Conservation (phyloP, 2,797 vertebrate species). For the Rhincodon typus region DNA sequence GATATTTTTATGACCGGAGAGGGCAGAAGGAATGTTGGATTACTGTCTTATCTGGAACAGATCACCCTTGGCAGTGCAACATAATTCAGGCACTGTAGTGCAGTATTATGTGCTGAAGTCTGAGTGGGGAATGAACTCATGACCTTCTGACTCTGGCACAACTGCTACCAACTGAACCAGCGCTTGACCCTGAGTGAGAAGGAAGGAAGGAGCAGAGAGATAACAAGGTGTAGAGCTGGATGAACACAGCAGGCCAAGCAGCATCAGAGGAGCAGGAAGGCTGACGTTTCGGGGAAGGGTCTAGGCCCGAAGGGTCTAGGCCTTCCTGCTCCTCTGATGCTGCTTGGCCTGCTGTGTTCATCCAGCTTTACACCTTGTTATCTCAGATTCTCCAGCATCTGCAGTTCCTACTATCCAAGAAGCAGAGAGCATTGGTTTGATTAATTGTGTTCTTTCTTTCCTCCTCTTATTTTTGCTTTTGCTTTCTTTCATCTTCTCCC, state of each 20-base stretch:
- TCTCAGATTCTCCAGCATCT: too few species aligned
- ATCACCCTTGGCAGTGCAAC: not conserved
- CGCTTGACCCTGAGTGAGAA: not conserved
- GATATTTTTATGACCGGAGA: not conserved
- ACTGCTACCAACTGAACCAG: not conserved
- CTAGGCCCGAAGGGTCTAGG: too few species aligned
- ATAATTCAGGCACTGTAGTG: not conserved
- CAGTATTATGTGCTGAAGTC: not conserved
- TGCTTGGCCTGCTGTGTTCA: too few species aligned
- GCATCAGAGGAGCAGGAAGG: too few species aligned
- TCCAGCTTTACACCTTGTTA: too few species aligned
- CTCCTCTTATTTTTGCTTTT: not conserved
- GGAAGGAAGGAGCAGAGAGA: not conserved
- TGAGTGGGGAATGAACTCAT: not conserved
- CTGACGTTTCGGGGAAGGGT: too few species aligned
- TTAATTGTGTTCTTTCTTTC: not conserved
- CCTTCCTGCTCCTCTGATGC: too few species aligned
- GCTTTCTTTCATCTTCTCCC: not conserved
- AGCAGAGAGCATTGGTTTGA: too few species aligned
- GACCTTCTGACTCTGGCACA: not conserved
- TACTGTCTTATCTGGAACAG: not conserved
- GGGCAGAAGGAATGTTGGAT: not conserved
- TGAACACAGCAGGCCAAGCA: too few species aligned
- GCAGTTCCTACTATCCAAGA: too few species aligned
- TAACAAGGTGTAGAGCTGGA: too few species aligned